Percentiles rank a stretch among this genome's conserved stretches.
phyloP scores from a whole-genome alignment of 2,113 vertebrate species.

The Rhineura floridana region DNA sequence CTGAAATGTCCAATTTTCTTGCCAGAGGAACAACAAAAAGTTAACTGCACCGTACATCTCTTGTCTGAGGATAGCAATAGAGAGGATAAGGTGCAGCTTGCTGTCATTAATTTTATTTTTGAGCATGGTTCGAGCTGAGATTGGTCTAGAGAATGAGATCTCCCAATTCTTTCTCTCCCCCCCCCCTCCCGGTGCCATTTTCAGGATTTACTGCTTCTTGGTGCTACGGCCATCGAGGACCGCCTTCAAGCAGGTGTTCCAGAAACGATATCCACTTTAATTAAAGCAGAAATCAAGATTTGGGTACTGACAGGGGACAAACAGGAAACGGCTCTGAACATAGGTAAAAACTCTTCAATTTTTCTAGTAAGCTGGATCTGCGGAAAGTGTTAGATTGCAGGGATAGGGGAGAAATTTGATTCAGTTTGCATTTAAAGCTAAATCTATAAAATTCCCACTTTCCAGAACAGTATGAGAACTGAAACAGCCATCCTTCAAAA shows the following conservation, averaged over 20 bases:
- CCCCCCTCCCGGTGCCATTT: background rate
- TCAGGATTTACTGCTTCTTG: conserved; percentile 91
- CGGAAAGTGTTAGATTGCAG: too few relatives aligned
- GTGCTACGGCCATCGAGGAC: conserved; percentile 96
- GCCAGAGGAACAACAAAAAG: conserved; percentile 4
- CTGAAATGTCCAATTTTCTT: conserved; percentile 20
- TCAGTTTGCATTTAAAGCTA: too few relatives aligned
- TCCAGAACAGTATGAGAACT: too few relatives aligned
- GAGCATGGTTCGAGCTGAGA: conserved; percentile 1
- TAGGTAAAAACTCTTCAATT: conserved; percentile 77
- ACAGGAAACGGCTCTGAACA: conserved; percentile 96
- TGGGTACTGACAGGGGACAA: conserved; percentile 98
- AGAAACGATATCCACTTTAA: conserved; percentile 92
- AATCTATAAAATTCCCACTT: too few relatives aligned
- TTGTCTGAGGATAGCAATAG: conserved; percentile 19
- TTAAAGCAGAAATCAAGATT: conserved; percentile 95
- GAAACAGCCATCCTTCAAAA: too few relatives aligned
- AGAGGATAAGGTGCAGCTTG: background rate
- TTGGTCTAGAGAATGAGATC: background rate
- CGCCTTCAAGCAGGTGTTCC: conserved; percentile 94
- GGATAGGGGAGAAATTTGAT: too few relatives aligned
- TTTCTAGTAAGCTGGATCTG: background rate
- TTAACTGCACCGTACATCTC: background rate
- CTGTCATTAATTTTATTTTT: conserved; percentile 12
- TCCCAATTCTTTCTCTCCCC: conserved; percentile 12